These are phyloP conservation scores for Panthera leo DNA, from an alignment of 2,113 vertebrate genomes.

Conservation along the genomic window DNA sequence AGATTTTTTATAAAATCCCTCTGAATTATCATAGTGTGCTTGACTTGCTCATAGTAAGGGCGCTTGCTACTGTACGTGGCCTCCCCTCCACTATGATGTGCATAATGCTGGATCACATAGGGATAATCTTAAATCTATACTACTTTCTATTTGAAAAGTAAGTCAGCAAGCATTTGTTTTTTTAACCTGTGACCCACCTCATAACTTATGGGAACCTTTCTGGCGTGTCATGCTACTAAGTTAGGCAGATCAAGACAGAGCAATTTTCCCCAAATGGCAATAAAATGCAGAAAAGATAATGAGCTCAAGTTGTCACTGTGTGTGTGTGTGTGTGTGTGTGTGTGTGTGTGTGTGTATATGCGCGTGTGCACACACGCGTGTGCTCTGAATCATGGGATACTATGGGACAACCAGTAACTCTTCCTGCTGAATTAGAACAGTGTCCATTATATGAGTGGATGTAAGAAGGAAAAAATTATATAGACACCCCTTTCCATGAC, in stretches of 20 bases:
- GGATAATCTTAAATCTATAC: not conserved
- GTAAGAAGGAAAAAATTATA: not conserved
- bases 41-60: not conserved
- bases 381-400: not conserved
- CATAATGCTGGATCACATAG: not conserved
- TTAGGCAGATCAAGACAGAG: not conserved
- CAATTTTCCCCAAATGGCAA: not conserved
- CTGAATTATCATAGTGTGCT: not conserved
- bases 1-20: not conserved
- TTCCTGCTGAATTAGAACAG: not conserved
- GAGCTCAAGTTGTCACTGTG: not conserved
- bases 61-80: not conserved
- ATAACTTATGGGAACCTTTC: not conserved
- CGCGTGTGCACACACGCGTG: no score
- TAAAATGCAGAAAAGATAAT: not conserved
- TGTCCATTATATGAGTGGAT: not conserved
- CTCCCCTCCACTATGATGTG: not conserved
- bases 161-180: not conserved
- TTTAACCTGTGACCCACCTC: not conserved
- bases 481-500: not conserved
- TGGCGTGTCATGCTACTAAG: not conserved
- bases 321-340: not conserved
- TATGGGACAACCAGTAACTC: rapidly evolving
- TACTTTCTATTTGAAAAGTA: not conserved
- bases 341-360: not conserved